These are phyloP conservation scores for Tangara arthus DNA, from an alignment of 2,797 vertebrate genomes.

Conservation along the genomic window DNA sequence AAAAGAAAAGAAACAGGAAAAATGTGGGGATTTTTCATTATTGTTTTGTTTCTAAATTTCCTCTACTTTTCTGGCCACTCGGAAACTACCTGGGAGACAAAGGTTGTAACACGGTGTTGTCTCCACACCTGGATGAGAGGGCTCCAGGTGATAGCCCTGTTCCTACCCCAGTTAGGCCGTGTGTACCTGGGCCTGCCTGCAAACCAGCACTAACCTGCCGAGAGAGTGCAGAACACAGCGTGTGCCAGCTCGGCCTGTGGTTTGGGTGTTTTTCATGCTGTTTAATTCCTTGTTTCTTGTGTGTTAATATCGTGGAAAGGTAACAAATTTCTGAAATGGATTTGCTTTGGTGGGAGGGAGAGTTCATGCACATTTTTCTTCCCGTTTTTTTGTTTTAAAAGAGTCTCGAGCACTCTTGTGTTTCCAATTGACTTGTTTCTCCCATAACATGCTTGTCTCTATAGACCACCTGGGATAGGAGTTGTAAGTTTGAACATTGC, in stretches of 20 bases:
- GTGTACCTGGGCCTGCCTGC: background rate
- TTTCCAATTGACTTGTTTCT: constrained; percentile 67
- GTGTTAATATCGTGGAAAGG: constrained; percentile 47
- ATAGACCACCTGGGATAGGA: constrained; percentile 59
- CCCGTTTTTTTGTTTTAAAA: background rate
- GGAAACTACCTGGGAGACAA: constrained; percentile 25
- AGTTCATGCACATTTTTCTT: constrained; percentile 37
- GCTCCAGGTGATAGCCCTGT: background rate
- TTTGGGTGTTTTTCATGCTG: constrained; percentile 42
- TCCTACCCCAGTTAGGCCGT: background rate
- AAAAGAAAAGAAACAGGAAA: background rate
- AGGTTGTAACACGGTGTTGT: background rate
- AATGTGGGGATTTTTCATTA: background rate
- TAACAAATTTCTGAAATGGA: background rate
- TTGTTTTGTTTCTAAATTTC: constrained; percentile 10
- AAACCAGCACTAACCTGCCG: background rate
- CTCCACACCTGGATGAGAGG: background rate
- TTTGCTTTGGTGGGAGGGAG: constrained; percentile 19
- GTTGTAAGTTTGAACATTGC: constrained; percentile 54
- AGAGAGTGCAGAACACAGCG: background rate
- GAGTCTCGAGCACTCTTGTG: constrained; percentile 54
- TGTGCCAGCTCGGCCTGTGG: constrained; percentile 7
- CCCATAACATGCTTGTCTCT: constrained; percentile 64
- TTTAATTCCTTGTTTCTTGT: constrained; percentile 58
- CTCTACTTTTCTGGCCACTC: constrained; percentile 31